phyloP scores from a whole-genome alignment of 92 coral and sea anemone species.

The Anthopleura xanthogrammica region DNA sequence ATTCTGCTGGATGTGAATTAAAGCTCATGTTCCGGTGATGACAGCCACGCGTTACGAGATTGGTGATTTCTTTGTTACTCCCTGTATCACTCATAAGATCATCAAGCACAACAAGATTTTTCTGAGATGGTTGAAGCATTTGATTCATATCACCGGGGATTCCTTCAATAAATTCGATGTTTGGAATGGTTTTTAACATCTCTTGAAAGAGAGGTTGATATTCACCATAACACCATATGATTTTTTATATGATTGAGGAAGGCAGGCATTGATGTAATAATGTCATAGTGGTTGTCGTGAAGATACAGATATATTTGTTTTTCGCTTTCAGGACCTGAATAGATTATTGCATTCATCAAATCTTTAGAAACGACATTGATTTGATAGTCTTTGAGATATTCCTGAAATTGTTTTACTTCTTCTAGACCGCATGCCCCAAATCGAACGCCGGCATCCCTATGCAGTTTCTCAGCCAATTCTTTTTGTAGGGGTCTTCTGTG shows the following conservation, averaged over 20 bases:
- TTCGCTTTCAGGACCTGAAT: conserved; percentile 44
- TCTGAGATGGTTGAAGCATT: too few species aligned
- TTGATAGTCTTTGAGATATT: conserved; percentile 25
- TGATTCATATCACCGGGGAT: neutral
- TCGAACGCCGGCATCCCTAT: neutral
- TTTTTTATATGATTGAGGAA: conserved; percentile 29
- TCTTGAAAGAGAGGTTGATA: conserved; percentile 32
- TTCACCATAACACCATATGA: conserved; percentile 30
- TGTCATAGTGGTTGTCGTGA: conserved; percentile 37
- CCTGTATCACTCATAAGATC: too few species aligned
- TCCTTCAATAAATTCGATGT: conserved; percentile 28
- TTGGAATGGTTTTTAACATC: conserved; percentile 13
- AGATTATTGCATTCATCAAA: conserved; percentile 38
- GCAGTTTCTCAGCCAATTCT: conserved; percentile 14
- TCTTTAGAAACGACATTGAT: conserved; percentile 37
- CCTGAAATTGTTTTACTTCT: conserved; percentile 39
- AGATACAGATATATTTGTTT: conserved; percentile 32
- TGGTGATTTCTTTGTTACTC: conserved; percentile 17
- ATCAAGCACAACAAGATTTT: too few species aligned
- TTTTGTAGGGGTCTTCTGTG: neutral
- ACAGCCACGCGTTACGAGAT: conserved; percentile 30
- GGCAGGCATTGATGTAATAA: conserved; percentile 46
- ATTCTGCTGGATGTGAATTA: conserved; percentile 33
- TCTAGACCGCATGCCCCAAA: conserved; percentile 26
- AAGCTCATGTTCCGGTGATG: conserved; percentile 34